Evolutionary conservation across 2,888 invertebrate species (phyloP).

Genomic region (Selenia dentaria): DNA sequence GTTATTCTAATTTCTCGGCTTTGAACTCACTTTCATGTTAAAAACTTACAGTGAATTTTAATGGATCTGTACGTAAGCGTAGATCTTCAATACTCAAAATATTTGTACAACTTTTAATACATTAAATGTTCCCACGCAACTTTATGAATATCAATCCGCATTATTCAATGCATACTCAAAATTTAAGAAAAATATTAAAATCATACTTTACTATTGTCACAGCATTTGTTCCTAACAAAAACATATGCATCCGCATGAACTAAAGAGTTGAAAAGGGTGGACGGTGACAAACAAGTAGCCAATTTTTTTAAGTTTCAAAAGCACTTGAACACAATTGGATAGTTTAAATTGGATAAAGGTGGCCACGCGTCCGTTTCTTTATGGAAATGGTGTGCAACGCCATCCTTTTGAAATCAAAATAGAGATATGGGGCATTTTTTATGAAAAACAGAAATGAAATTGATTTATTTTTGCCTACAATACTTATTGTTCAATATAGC

Average conservation of each 20-base stretch:
- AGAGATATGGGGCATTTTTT: no score
- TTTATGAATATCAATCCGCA: slow-evolving; percentile 36
- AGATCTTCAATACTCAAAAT: no score
- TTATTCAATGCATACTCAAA: slow-evolving; percentile 48
- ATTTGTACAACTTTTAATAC: no score
- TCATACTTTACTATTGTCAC: slow-evolving; percentile 43
- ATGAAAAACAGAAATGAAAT: no score
- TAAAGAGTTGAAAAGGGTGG: no score
- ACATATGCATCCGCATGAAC: slow-evolving; percentile 56
- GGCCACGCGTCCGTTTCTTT: slow-evolving; percentile 60
- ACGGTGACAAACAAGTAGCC: slow-evolving; percentile 22
- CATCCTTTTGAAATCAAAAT: no score
- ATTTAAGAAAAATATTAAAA: slow-evolving; percentile 52
- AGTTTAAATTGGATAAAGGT: slow-evolving; percentile 51
- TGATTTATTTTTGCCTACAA: no score
- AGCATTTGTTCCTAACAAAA: slow-evolving; percentile 61
- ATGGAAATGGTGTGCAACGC: slow-evolving; percentile 26
- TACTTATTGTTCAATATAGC: no score
- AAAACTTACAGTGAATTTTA: no score
- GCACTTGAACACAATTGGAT: slow-evolving; percentile 52
- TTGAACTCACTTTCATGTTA: no score
- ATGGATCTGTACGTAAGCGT: no score
- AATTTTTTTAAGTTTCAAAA: slow-evolving; percentile 38
- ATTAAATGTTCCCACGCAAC: slow-evolving; percentile 38
- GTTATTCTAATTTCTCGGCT: no score